Evolutionary conservation across 37 sponge, comb jelly and placozoan species (phyloP), one percentile per base, ranked within the genome.

Genomic region (Haliclona indistincta): DNA sequence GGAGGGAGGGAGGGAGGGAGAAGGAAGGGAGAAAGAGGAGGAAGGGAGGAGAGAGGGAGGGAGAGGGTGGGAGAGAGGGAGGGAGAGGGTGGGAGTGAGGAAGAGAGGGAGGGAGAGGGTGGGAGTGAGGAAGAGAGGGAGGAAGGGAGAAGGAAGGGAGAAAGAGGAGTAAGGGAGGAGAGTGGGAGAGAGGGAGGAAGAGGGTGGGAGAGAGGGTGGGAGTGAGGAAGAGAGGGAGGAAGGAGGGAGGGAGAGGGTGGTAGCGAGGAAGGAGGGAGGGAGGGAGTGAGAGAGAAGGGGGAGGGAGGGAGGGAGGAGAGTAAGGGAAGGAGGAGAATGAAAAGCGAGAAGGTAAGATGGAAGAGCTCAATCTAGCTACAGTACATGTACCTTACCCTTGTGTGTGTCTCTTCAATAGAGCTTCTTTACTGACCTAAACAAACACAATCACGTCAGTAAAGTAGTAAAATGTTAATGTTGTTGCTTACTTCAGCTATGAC

Each of bases 401-500:
- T 32, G 52, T 37, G 68, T 88, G 73, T 66, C 93, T 62, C 78
- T 92, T 92, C 73, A 80, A 47, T 41, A 92, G 65, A 43, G 93
- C 93, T 10, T 63, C 81, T 38, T 42, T 26, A 58, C 70, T 79
- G 37, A 84, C 84, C 84, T 82, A 68, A 51, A 17, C 15, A 38
- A n/a, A 22, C 17, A 68, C n/a, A 33, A 52, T n/a, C 71, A 45
- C 22, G 30, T n/a, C 23, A 44, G 23, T 68, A 28, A 15, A 11
- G 13, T 13, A n/a, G n/a, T n/a, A n/a, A n/a, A 73, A 38, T 17
- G 2, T 23, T 26, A 23, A 45, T 73, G 20, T n/a, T 34, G 52
- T 4, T n/a, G 20, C 73, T 77, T 36, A 97, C 99, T 92, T 98
- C 99, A n/a, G 99, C 99, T 40, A 98, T 87, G 40, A 98, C 99